Percentiles rank a stretch among this genome's conserved stretches.
phyloP scores from a whole-genome alignment of 2,888 invertebrate genomes.

The Polyploca ridens region DNA sequence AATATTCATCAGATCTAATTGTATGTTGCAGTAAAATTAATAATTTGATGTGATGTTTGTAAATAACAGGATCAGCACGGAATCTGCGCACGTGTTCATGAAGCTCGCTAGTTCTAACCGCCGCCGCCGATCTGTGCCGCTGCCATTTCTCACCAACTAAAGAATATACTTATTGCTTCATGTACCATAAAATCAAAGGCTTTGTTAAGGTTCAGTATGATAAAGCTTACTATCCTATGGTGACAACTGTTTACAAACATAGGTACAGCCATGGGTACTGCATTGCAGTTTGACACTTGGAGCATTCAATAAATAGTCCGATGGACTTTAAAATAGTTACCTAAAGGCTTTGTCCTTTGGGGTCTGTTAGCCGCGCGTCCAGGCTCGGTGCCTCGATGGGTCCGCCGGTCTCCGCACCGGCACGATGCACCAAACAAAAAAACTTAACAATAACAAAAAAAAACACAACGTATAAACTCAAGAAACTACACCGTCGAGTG shows the following conservation, averaged over 20 bases:
- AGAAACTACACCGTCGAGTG: slow-evolving; percentile 71
- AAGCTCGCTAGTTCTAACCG: not conserved
- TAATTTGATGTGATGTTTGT: slow-evolving; percentile 12
- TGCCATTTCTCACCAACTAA: not conserved
- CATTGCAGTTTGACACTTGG: slow-evolving; percentile 47
- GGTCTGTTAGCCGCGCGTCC: slow-evolving; percentile 73
- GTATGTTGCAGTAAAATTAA: too few relatives aligned
- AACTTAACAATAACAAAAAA: slow-evolving; percentile 83
- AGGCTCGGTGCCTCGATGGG: slow-evolving; percentile 74
- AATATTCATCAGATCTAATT: not conserved
- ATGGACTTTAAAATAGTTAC: slow-evolving; percentile 65
- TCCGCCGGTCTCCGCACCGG: slow-evolving; percentile 77
- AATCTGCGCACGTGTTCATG: slow-evolving; percentile 15
- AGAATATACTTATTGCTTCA: not conserved
- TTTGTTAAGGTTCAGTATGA: slow-evolving; percentile 32
- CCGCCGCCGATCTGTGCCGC: not conserved
- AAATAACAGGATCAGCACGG: slow-evolving; percentile 14
- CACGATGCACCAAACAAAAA: slow-evolving; percentile 83
- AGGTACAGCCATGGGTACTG: slow-evolving; percentile 43
- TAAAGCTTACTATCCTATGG: slow-evolving; percentile 32
- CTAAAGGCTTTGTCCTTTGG: slow-evolving; percentile 80
- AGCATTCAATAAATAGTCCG: slow-evolving; percentile 32
- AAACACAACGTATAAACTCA: slow-evolving; percentile 78
- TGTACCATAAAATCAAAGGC: slow-evolving; percentile 23
- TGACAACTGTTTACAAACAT: slow-evolving; percentile 59